Conservation (phyloP, 2,797 vertebrate genomes). For the Dendrocincla fuliginosa region DNA sequence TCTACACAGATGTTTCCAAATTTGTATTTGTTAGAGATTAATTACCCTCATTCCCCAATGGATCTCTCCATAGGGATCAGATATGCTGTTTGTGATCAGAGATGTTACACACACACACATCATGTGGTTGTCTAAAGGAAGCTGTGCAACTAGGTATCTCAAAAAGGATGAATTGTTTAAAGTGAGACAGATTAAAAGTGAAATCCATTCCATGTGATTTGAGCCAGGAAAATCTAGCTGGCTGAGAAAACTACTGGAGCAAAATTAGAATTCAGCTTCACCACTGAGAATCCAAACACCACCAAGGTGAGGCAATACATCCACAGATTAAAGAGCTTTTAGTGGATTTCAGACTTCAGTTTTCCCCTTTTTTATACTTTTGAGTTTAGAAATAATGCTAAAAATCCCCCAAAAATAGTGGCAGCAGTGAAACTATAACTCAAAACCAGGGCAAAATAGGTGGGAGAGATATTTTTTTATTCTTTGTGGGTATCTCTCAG, state of each 20-base stretch:
- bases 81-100: background rate
- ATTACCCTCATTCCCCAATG: conserved; percentile 36
- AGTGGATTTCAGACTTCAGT: background rate
- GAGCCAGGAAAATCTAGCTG: background rate
- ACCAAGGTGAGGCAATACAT: background rate
- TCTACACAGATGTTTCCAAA: conserved; percentile 66
- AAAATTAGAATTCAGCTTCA: conserved; percentile 21
- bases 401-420: background rate
- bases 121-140: conserved; percentile 3
- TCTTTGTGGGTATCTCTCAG: background rate
- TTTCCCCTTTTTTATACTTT: background rate
- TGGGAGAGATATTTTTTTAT: background rate
- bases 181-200: conserved; percentile 55
- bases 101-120: background rate
- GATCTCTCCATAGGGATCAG: conserved; percentile 19
- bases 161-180: conserved; percentile 43
- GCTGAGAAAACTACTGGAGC: background rate
- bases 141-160: conserved; percentile 18
- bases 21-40: conserved; percentile 65
- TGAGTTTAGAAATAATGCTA: background rate
- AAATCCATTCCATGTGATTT: background rate
- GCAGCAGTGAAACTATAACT: background rate
- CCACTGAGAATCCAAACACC: background rate
- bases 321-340: background rate
- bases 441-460: background rate